Percentiles rank a stretch among this genome's conserved stretches.
These are phyloP conservation scores for Heliconius cydno DNA, from an alignment of 2,888 invertebrate genomes.

Conservation along the genomic window DNA sequence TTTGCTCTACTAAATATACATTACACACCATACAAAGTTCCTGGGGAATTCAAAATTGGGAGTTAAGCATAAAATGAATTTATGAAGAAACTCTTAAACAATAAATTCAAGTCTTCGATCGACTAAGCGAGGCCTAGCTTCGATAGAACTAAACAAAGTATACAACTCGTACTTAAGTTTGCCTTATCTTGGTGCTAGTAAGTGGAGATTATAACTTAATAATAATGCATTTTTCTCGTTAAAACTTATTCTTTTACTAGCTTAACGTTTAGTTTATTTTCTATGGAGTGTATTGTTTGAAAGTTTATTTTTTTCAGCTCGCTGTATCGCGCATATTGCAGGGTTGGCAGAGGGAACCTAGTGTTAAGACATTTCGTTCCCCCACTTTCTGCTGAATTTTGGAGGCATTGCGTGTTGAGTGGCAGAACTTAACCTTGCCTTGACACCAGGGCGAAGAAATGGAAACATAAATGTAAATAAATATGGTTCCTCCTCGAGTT, in stretches of 20 bases:
- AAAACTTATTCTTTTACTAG: not conserved
- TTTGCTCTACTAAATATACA: constrained; percentile 14
- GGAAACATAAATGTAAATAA: no score
- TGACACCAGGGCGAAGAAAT: no score
- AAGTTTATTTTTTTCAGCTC: not conserved
- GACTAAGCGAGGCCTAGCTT: constrained; percentile 18
- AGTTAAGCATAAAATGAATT: constrained; percentile 43
- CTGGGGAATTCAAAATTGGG: constrained; percentile 38
- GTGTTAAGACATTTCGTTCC: no score
- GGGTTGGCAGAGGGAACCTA: no score
- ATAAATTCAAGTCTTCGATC: constrained; percentile 30
- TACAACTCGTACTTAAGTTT: constrained; percentile 1
- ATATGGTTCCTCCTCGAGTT: no score
- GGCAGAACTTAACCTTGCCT: no score
- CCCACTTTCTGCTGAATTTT: no score
- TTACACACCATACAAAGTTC: constrained; percentile 14
- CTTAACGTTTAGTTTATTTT: not conserved
- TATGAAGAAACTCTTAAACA: constrained; percentile 37
- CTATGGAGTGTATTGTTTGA: not conserved
- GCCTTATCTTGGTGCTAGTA: constrained; percentile 5
- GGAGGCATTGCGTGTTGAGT: no score
- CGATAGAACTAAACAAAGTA: constrained; percentile 16
- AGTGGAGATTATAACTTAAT: constrained; percentile 1
- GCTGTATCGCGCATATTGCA: no score
- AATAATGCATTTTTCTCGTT: not conserved